These are phyloP conservation scores for Ctenosaura bakeri DNA, from an alignment of 2,797 vertebrate species.

Conservation along the genomic window DNA sequence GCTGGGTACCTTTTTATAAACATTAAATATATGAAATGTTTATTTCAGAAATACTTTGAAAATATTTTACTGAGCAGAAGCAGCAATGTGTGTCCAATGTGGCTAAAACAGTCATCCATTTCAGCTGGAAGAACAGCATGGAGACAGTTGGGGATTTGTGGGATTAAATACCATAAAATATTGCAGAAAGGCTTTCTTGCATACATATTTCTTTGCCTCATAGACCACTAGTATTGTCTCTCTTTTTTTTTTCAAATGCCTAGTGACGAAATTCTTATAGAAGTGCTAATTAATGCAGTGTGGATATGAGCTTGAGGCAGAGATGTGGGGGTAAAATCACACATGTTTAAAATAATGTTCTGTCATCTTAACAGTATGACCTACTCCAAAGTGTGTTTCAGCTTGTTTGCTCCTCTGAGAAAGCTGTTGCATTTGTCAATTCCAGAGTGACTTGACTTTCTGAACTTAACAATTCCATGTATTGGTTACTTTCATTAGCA, in stretches of 20 bases:
- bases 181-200: background rate
- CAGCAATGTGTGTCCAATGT: background rate
- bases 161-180: background rate
- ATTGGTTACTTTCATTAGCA: constrained; percentile 30
- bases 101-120: background rate
- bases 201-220: background rate
- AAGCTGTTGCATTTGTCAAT: background rate
- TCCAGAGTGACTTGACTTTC: background rate
- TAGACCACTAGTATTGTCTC: background rate
- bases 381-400: background rate
- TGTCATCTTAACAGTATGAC: background rate
- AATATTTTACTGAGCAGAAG: background rate
- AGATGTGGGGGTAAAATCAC: background rate
- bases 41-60: constrained; percentile 15
- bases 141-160: background rate
- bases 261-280: background rate
- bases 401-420: background rate
- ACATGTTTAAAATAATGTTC: constrained; percentile 5
- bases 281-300: background rate
- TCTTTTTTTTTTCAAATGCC: background rate
- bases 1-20: background rate
- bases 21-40: background rate
- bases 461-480: background rate
- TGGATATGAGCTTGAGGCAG: background rate
- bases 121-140: background rate